These are phyloP conservation scores for Anoplolepis gracilipes DNA, from an alignment of 1,140 invertebrate genomes.

Conservation along the genomic window DNA sequence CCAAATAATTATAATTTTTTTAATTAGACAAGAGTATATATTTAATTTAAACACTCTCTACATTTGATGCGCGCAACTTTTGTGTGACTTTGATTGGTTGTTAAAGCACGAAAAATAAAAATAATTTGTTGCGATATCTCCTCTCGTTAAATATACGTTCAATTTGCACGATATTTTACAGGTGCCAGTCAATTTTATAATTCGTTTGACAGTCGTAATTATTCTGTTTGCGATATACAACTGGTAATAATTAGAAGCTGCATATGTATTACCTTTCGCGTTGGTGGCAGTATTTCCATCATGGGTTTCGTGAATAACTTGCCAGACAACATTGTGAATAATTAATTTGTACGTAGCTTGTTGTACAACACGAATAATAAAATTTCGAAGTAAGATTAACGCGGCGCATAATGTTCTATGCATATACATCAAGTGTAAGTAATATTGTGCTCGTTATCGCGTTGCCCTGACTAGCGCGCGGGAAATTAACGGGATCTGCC, in stretches of 20 bases:
- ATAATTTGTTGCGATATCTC: not conserved
- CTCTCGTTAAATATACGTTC: not conserved
- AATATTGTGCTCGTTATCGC: conserved; percentile 17
- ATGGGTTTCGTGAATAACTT: conserved; percentile 55
- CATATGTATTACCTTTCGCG: conserved; percentile 52
- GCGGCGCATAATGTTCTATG: conserved; percentile 30
- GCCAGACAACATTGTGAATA: conserved; percentile 34
- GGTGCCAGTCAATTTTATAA: not conserved
- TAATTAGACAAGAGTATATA: not conserved
- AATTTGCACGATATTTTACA: not conserved
- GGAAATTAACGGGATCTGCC: conserved; percentile 34
- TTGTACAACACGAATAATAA: conserved; percentile 38
- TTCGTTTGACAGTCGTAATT: conserved; percentile 13
- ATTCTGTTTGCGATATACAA: conserved; percentile 43
- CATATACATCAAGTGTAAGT: conserved; percentile 37
- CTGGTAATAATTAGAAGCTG: conserved; percentile 29
- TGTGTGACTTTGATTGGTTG: too few relatives aligned
- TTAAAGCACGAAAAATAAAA: not conserved
- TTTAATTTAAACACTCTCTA: not conserved
- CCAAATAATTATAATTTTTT: conserved; percentile 4
- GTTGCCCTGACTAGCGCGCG: not conserved
- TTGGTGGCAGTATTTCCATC: conserved; percentile 26
- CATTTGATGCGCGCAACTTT: not conserved
- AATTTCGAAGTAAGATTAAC: conserved; percentile 55
- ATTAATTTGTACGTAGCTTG: conserved; percentile 45